Evolutionary conservation across 2,888 invertebrate species (phyloP).

Genomic region (Rhaphigaster nebulosa): DNA sequence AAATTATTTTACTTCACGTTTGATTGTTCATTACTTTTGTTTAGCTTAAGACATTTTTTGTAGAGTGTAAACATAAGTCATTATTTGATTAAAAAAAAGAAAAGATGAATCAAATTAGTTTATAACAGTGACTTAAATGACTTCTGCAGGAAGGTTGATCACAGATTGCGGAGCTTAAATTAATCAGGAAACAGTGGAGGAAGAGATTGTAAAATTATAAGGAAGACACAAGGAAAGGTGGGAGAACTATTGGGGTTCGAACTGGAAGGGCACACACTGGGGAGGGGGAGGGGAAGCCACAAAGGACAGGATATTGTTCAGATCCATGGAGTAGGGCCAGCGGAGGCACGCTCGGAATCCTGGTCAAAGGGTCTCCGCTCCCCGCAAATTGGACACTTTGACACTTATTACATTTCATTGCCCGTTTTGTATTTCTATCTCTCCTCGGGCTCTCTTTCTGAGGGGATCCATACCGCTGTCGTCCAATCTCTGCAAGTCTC

Average conservation of each 20-base stretch:
- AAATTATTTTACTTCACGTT: no score
- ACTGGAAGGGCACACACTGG: conserved; percentile 60
- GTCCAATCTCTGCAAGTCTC: conserved; percentile 27
- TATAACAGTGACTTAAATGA: no score
- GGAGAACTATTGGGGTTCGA: conserved; percentile 61
- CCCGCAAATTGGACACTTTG: conserved; percentile 63
- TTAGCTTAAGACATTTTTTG: no score
- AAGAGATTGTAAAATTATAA: conserved; percentile 54
- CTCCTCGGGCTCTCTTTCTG: conserved; percentile 40
- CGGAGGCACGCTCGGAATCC: conserved; percentile 61
- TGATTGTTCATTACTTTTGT: no score
- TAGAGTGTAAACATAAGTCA: no score
- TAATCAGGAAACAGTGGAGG: not conserved
- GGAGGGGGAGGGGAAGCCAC: conserved; percentile 57
- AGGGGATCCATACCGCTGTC: conserved; percentile 47
- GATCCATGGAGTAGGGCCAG: conserved; percentile 62
- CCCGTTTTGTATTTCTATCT: conserved; percentile 60
- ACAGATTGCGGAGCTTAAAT: no score
- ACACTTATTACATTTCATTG: conserved; percentile 64
- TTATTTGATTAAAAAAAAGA: no score
- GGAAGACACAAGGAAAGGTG: conserved; percentile 58
- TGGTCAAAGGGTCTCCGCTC: conserved; percentile 60
- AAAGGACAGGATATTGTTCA: conserved; percentile 64
- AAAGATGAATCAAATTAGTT: no score
- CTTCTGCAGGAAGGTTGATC: not conserved